Base-by-base conservation (phyloP, 2,113 vertebrate species). In the Pelmatolapia mariae region DNA sequence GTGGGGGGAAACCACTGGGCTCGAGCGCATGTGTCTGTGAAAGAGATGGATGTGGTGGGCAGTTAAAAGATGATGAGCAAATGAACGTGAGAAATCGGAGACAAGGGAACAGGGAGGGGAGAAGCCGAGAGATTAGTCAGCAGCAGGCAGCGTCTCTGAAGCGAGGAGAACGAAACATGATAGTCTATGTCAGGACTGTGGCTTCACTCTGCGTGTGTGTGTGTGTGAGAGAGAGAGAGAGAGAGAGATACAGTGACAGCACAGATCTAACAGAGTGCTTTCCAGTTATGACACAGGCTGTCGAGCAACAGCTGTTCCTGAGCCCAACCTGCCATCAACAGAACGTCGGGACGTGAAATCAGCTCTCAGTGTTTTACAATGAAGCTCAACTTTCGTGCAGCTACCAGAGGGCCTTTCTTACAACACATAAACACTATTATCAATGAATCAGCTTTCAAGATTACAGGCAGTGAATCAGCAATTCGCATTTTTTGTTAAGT, bases 211-310 rank as follows among this genome's bases (percentile, higher is more conserved):
- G 57, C 19, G n/a, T 33, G 68, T 22, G 86, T 4, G 66, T 19
- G 59, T 16, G 86, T 24, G 45, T 18, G 24, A 24, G 24, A 24
- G 24, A 24, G 56, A 31, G 16, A 59, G 33, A 33, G 57, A 31
- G 26, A 59, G 15, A 31, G 80, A 5, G 53, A 38, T 54, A 68
- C 38, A 59, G 82, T 78, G 56, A 79, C 85, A 84, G 76, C 15
- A 61, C 50, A 84, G 52, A 78, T 76, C 73, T 79, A 82, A 89
- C 82, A 80, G 47, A 61, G 54, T 16, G 73, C 47, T 79, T 68
- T 59, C 56, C 87, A 87, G 84, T 76, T 83, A 57, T 86, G 85
- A 92, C 89, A 88, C 87, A 84, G 38, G 90, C 87, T 63, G 85
- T 78, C 12, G 38, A 88, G 45, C 68, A 80, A 73, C 90, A 89